Evolutionary conservation across 2,797 vertebrate genomes (phyloP).

Genomic region (Kryptolebias ocellatus): DNA sequence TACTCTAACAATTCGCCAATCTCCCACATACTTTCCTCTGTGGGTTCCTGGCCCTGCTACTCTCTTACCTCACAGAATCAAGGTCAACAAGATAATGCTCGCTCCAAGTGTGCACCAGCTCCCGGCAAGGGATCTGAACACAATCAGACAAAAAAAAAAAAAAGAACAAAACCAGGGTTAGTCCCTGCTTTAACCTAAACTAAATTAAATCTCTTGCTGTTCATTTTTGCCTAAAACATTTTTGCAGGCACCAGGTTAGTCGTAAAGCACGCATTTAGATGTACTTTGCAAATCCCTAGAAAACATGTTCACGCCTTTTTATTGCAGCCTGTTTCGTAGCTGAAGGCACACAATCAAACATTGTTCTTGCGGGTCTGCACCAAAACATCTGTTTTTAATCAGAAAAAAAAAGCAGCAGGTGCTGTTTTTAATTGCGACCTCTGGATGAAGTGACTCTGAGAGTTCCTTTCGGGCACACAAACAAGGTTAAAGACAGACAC

Average conservation of each 20-base stretch:
- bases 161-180: slow-evolving; percentile 19
- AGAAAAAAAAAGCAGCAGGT: slow-evolving; percentile 30
- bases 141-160: slow-evolving; percentile 42
- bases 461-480: slow-evolving; percentile 38
- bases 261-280: slow-evolving; percentile 8
- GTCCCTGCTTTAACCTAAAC: slow-evolving; percentile 36
- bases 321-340: slow-evolving; percentile 20
- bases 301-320: slow-evolving; percentile 40
- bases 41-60: slow-evolving; percentile 52
- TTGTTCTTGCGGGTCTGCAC: slow-evolving; percentile 45
- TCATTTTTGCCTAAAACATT: background rate
- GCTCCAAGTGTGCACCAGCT: slow-evolving; percentile 33
- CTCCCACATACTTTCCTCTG: slow-evolving; percentile 54
- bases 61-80: slow-evolving; percentile 47
- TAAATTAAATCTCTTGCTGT: slow-evolving; percentile 31
- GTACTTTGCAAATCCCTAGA: slow-evolving; percentile 12
- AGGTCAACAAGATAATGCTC: slow-evolving; percentile 66
- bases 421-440: slow-evolving; percentile 45
- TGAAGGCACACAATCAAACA: slow-evolving; percentile 52
- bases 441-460: slow-evolving; percentile 47
- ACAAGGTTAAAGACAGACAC: slow-evolving; percentile 57
- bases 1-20: slow-evolving; percentile 41
- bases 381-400: slow-evolving; percentile 64
- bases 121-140: slow-evolving; percentile 39
- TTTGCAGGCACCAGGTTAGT: background rate